phyloP scores from a whole-genome alignment of 2,797 vertebrate species.

The Pitangus sulphuratus region DNA sequence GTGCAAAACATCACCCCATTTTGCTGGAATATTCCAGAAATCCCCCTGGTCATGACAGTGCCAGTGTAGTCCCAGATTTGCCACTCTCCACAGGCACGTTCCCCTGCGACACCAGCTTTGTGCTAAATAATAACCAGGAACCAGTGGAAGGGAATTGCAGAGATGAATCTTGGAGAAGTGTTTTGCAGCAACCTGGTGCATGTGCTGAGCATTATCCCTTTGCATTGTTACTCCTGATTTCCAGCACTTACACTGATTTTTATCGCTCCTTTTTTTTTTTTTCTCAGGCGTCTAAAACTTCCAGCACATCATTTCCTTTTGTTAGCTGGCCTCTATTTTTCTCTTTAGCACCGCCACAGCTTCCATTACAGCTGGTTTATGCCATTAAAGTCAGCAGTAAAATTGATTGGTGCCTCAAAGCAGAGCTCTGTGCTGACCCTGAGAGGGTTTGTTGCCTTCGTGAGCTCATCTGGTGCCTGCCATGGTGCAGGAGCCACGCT shows the following conservation, averaged over 20 bases:
- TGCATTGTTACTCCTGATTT: background rate
- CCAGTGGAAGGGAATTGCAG: background rate
- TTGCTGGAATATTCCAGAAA: background rate
- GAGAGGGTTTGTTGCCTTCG: background rate
- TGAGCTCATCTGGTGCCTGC: background rate
- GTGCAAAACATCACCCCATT: background rate
- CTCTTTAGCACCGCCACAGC: background rate
- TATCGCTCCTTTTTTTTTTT: background rate
- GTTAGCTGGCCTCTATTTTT: constrained; percentile 9
- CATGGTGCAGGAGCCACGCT: background rate
- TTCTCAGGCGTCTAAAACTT: background rate
- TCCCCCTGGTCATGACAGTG: background rate
- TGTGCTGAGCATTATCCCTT: background rate
- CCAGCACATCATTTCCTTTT: constrained; percentile 10
- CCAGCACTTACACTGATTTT: background rate
- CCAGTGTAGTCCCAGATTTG: rapidly evolving
- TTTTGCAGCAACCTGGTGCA: background rate
- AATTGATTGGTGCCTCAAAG: constrained; percentile 44
- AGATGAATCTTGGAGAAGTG: background rate
- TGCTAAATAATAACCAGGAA: background rate
- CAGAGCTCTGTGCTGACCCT: constrained; percentile 12
- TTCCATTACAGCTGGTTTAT: constrained; percentile 33
- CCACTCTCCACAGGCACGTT: background rate
- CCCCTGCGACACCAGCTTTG: background rate
- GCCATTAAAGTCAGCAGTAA: constrained; percentile 32